A percentile compares a stretch with the other conserved stretches of the same genome.
phyloP scores from a whole-genome alignment of 2,888 invertebrate genomes.

The Ennomos fuscantarius region DNA sequence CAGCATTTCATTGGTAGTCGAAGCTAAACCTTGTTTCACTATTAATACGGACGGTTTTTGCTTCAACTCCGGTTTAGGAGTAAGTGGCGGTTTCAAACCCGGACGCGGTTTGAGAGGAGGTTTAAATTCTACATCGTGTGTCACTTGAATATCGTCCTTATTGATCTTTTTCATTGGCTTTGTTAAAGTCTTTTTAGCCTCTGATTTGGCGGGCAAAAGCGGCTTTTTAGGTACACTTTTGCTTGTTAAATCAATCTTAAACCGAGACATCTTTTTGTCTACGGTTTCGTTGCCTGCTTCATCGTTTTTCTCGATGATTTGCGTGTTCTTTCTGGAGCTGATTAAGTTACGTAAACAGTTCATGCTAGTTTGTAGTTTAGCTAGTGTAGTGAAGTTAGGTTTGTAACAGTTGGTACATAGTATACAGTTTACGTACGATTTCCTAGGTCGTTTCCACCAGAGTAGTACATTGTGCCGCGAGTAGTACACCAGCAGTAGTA shows the following conservation, averaged over 20 bases:
- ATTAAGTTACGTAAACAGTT: constrained; percentile 33
- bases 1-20: constrained; percentile 40
- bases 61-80: constrained; percentile 25
- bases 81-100: constrained; percentile 13
- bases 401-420: constrained; percentile 37
- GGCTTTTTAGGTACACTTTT: background rate
- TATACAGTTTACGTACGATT: constrained; percentile 76
- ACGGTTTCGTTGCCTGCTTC: constrained; percentile 12
- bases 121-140: constrained; percentile 35
- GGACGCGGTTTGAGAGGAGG: background rate
- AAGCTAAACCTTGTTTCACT: constrained; percentile 85
- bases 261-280: constrained; percentile 1
- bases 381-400: constrained; percentile 37
- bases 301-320: constrained; percentile 28
- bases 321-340: constrained; percentile 18
- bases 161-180: constrained; percentile 62
- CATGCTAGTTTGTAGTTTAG: constrained; percentile 41
- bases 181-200: constrained; percentile 45
- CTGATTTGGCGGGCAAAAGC: background rate
- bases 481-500: constrained; percentile 90
- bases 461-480: constrained; percentile 87
- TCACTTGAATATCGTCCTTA: constrained; percentile 69
- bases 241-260: background rate
- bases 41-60: constrained; percentile 76
- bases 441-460: constrained; percentile 81